These are phyloP conservation scores for Stictocephala bisonia DNA, from an alignment of 2,888 invertebrate genomes.

Conservation along the genomic window DNA sequence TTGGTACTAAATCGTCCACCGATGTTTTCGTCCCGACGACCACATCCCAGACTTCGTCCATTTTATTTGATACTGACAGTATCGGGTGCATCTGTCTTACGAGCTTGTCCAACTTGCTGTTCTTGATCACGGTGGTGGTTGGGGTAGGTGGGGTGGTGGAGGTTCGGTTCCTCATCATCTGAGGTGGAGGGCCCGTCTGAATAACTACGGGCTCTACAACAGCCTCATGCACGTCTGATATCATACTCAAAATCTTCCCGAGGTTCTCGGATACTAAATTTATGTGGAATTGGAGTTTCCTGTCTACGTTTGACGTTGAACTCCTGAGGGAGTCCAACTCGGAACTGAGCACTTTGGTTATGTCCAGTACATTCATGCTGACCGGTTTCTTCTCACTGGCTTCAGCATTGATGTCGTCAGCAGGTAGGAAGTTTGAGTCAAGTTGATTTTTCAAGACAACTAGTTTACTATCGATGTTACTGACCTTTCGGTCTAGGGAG, in stretches of 20 bases:
- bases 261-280: conserved; percentile 85
- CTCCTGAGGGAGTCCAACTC: conserved; percentile 84
- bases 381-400: conserved; percentile 89
- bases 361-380: conserved; percentile 84
- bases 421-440: conserved; percentile 82
- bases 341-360: conserved; percentile 83
- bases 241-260: conserved; percentile 80
- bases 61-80: conserved; percentile 87
- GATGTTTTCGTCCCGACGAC: conserved; percentile 90
- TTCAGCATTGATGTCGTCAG: conserved; percentile 87
- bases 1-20: conserved; percentile 86
- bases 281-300: conserved; percentile 86
- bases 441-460: conserved; percentile 83
- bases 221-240: conserved; percentile 85
- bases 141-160: conserved; percentile 68
- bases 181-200: conserved; percentile 49
- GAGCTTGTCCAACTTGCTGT: conserved; percentile 82
- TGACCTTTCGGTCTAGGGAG: conserved; percentile 84
- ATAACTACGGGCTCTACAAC: conserved; percentile 79
- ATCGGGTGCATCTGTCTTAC: conserved; percentile 87
- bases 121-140: conserved; percentile 69
- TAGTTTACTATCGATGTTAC: conserved; percentile 83
- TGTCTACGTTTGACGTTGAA: conserved; percentile 71
- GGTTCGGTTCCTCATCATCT: conserved; percentile 64
- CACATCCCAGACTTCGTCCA: conserved; percentile 93